These are phyloP conservation scores for Octopus sinensis DNA, from an alignment of 1,140 invertebrate genomes.

Conservation along the genomic window DNA sequence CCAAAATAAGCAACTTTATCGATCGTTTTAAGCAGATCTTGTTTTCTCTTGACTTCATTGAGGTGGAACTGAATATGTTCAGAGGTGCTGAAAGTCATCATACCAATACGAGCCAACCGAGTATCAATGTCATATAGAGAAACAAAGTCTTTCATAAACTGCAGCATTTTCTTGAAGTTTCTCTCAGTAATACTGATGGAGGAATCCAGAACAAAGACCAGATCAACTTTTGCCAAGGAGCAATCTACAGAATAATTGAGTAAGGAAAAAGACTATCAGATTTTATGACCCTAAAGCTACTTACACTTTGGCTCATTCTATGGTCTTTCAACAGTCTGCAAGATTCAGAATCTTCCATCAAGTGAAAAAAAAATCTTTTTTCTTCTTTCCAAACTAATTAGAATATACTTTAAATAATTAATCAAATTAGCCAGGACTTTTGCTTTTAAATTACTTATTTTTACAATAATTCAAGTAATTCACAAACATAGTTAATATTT, in stretches of 20 bases:
- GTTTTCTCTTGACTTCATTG: constrained; percentile 29
- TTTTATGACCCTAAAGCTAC: too few relatives aligned
- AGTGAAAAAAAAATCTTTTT: too few relatives aligned
- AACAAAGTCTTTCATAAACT: constrained; percentile 41
- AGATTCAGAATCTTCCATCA: too few relatives aligned
- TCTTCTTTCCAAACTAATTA: too few relatives aligned
- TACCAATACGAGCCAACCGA: constrained; percentile 37
- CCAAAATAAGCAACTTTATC: constrained; percentile 38
- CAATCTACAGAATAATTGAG: constrained; percentile 19
- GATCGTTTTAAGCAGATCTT: constrained; percentile 34
- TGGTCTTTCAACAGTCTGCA: too few relatives aligned
- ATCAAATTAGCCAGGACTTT: too few relatives aligned
- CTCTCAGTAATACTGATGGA: constrained; percentile 39
- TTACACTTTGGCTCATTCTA: too few relatives aligned
- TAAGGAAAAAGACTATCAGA: too few relatives aligned
- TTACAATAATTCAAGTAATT: too few relatives aligned
- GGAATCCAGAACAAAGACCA: constrained; percentile 41
- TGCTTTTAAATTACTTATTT: too few relatives aligned
- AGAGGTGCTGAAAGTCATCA: constrained; percentile 40
- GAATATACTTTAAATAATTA: too few relatives aligned
- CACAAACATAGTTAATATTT: too few relatives aligned
- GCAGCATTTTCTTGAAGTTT: constrained; percentile 39
- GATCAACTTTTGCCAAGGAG: constrained; percentile 28
- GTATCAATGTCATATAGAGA: constrained; percentile 38
- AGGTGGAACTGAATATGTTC: constrained; percentile 40